These are phyloP conservation scores for Fistularia tabacaria DNA, from an alignment of 2,797 vertebrate species.

Conservation along the genomic window DNA sequence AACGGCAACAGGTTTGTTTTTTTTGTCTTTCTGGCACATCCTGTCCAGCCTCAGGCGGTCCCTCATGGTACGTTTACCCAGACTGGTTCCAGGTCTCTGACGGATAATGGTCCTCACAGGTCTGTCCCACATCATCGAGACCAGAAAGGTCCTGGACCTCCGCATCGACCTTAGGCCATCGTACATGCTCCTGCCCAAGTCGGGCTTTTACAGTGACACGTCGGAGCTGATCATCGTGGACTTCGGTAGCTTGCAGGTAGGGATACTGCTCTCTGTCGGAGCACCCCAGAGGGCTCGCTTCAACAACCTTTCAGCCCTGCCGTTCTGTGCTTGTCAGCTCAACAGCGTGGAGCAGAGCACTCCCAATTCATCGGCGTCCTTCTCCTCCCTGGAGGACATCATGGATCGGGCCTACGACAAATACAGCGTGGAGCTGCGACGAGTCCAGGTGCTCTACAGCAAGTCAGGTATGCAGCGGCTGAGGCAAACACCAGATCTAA, in stretches of 20 bases:
- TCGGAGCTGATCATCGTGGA: slow-evolving; percentile 87
- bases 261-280: neutral
- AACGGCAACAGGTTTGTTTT: slow-evolving; percentile 80
- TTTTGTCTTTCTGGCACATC: neutral
- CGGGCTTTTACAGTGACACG: slow-evolving; percentile 80
- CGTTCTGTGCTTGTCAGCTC: slow-evolving; percentile 64
- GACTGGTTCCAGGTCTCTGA: neutral
- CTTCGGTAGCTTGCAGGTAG: slow-evolving; percentile 85
- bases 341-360: slow-evolving; percentile 82
- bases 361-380: slow-evolving; percentile 58
- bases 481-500: no score
- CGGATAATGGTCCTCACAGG: slow-evolving; percentile 67
- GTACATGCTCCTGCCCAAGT: slow-evolving; percentile 86
- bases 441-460: slow-evolving; percentile 89
- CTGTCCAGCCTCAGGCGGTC: no score
- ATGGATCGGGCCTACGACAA: slow-evolving; percentile 96
- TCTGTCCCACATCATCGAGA: slow-evolving; percentile 90
- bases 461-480: slow-evolving; percentile 77
- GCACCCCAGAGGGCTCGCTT: neutral
- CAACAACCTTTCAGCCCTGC: no score
- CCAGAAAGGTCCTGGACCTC: slow-evolving; percentile 88
- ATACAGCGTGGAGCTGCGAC: slow-evolving; percentile 85
- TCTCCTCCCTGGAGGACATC: slow-evolving; percentile 90
- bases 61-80: neutral
- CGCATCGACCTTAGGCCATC: slow-evolving; percentile 89